A percentile compares a stretch with the other conserved stretches of the same genome.
Conservation (phyloP, 2,888 invertebrate genomes). For the Cheilosia pagana region DNA sequence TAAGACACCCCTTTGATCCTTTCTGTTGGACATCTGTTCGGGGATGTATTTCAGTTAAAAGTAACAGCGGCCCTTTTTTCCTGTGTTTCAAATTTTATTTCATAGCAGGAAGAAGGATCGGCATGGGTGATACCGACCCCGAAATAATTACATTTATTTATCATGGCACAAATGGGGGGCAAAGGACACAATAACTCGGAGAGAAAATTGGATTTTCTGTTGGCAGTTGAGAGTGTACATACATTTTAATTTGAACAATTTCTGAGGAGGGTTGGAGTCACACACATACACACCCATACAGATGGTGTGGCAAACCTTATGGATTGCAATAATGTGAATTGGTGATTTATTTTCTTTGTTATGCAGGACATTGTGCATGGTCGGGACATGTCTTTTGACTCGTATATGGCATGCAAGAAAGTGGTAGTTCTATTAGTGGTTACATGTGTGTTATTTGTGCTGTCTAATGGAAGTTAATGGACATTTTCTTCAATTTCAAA, state of each 20-base stretch:
- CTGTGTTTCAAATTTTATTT: constrained; percentile 22
- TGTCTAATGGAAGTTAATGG: background rate
- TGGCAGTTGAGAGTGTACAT: constrained; percentile 42
- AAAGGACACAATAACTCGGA: constrained; percentile 5
- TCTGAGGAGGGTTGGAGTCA: constrained; percentile 6
- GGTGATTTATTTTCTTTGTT: constrained; percentile 30
- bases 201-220: constrained; percentile 56
- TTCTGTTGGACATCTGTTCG: constrained; percentile 24
- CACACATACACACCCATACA: background rate
- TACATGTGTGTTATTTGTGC: background rate
- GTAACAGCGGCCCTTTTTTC: background rate
- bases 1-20: constrained; percentile 30
- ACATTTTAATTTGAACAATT: constrained; percentile 63
- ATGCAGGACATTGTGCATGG: background rate
- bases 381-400: background rate
- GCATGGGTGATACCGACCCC: constrained; percentile 3
- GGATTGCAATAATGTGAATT: constrained; percentile 19
- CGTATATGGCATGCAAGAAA: background rate
- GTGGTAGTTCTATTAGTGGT: background rate
- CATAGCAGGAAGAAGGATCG: constrained; percentile 10
- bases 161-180: constrained; percentile 19
- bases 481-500: background rate
- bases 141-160: constrained; percentile 66
- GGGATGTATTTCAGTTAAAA: background rate
- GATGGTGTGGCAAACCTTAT: background rate